Base-by-base conservation (phyloP, 2,888 invertebrate genomes). In the Pyrgus malvae region DNA sequence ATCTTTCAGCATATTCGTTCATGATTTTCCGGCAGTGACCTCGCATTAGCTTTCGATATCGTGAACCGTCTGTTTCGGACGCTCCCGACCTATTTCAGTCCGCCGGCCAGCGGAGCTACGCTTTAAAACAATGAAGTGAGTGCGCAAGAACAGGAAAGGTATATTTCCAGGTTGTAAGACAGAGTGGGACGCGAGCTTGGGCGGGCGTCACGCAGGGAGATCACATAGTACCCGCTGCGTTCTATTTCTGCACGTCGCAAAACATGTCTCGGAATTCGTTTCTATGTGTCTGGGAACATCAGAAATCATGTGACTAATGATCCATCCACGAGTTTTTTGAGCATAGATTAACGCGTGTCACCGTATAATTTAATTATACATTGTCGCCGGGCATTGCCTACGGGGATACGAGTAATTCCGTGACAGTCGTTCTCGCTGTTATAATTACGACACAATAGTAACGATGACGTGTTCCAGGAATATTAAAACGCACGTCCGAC, bases 261-360 rank as follows among this genome's bases (percentile, higher is more conserved):
- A 86, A 86, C 86, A 87, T 88, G 89, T 89, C 89, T 89, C 89
- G 89, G 87, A 87, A 88, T 88, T 84, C 84, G 83, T 83, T 88
- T 84, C 84, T 84, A 80, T 80, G 80, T 84, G 86, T 89, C 88
- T 87, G 83, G 82, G 78, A 84, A 81, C 80, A 86, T 85, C 76
- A 83, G 76, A 79, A 85, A 85, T 86, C 85, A 87, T 84, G 88
- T 88, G 88, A 88, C 86, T 88, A 86, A 89, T 85, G 82, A 80
- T 79, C 54, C 49, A 80, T 79, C 54, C 49, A 57, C 14, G 45
- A 56, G 51, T 46, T 45, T 38, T 41, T 51, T 48, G 40, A 55
- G 46, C 70, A 61, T 61, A 64, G 58, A 70, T 68, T 67, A 66
- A 66, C 66, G 60, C 63, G 61, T 55, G 45, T 42, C 57, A 44